Evolutionary conservation across 2,888 invertebrate genomes (phyloP).

Genomic region (Ditula angustiorana): DNA sequence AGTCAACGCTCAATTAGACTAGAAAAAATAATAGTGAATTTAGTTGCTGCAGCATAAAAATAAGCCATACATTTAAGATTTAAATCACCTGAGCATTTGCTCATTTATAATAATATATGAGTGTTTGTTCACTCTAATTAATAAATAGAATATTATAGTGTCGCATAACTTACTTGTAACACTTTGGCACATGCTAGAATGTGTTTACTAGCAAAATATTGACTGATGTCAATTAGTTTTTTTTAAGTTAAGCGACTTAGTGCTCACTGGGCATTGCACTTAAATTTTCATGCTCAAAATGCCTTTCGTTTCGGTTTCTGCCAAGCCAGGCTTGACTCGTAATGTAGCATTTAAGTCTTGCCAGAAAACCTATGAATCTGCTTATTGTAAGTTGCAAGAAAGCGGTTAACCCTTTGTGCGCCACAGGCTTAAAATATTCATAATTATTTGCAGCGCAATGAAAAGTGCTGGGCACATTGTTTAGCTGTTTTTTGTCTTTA

Average conservation of each 20-base stretch:
- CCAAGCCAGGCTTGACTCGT: constrained; percentile 1
- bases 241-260: constrained; percentile 12
- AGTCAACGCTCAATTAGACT: constrained; percentile 56
- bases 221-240: constrained; percentile 6
- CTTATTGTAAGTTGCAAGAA: neutral
- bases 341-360: constrained; percentile 2
- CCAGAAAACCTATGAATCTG: constrained; percentile 19
- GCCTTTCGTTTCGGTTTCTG: neutral
- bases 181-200: neutral
- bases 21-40: constrained; percentile 28
- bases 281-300: constrained; percentile 14
- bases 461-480: neutral
- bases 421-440: neutral
- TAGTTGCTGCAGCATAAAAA: constrained; percentile 22
- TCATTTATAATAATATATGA: neutral
- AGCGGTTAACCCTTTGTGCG: neutral
- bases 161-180: neutral
- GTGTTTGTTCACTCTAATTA: no score
- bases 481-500: neutral
- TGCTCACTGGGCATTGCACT: constrained; percentile 19
- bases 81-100: constrained; percentile 20
- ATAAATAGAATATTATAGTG: neutral
- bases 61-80: constrained; percentile 32
- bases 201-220: constrained; percentile 1
- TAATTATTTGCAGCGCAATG: neutral